Evolutionary conservation across 2,113 vertebrate species (phyloP).

Genomic region (Boleophthalmus pectinirostris): DNA sequence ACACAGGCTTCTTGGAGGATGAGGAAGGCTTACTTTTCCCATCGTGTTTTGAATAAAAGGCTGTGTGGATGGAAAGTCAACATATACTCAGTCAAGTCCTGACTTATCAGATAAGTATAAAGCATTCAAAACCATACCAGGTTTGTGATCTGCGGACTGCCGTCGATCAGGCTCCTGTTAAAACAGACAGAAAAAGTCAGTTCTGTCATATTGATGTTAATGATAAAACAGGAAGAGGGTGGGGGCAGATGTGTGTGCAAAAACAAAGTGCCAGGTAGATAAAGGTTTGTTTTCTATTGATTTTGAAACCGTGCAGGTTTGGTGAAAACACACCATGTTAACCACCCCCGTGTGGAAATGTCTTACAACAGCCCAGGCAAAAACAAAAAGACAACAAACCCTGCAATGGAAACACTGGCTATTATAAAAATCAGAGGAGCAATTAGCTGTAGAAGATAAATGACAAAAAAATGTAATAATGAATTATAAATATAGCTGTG

Average conservation of each 20-base stretch:
- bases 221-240: neutral
- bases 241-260: neutral
- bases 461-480: constrained; percentile 12
- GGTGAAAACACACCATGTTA: constrained; percentile 16
- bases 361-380: constrained; percentile 27
- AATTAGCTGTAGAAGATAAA: constrained; percentile 58
- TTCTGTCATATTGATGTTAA: neutral
- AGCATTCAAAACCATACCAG: constrained; percentile 53
- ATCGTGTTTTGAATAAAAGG: constrained; percentile 81
- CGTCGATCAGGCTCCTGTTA: constrained; percentile 70
- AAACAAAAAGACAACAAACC: constrained; percentile 61
- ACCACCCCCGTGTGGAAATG: constrained; percentile 38
- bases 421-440: constrained; percentile 64
- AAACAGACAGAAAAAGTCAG: constrained; percentile 15
- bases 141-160: constrained; percentile 66
- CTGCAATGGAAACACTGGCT: constrained; percentile 50
- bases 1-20: constrained; percentile 87
- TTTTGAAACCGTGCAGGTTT: constrained; percentile 10
- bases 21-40: constrained; percentile 82
- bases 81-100: constrained; percentile 3
- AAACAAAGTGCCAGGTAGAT: neutral
- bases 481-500: neutral
- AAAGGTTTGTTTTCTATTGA: neutral
- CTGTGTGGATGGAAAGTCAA: constrained; percentile 69
- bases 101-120: neutral